Conservation (phyloP, 2,888 invertebrate species). For the Hecatera dysodea region DNA sequence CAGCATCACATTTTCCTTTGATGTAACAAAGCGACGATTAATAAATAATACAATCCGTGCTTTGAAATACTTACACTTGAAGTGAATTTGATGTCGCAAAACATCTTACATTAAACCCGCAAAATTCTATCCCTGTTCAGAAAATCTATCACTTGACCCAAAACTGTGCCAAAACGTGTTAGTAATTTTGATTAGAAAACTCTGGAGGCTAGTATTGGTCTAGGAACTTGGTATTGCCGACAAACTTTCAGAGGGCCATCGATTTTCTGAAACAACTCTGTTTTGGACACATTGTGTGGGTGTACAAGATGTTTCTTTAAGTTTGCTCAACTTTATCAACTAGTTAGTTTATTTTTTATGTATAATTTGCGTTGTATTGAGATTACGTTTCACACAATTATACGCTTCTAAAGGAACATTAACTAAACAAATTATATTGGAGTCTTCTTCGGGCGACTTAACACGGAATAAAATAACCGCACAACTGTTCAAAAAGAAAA, state of each 20-base stretch:
- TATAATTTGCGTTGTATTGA: background rate
- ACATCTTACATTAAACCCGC: conserved; percentile 34
- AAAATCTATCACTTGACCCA: conserved; percentile 57
- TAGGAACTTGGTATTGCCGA: conserved; percentile 54
- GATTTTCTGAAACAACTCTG: conserved; percentile 44
- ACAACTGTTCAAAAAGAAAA: background rate
- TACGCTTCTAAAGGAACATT: background rate
- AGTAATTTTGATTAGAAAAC: conserved; percentile 66
- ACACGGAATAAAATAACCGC: too few species aligned
- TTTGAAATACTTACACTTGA: conserved; percentile 36
- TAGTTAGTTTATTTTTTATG: background rate
- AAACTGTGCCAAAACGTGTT: conserved; percentile 57
- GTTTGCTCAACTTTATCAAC: conserved; percentile 3
- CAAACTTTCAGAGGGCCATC: conserved; percentile 53
- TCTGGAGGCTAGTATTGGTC: conserved; percentile 51
- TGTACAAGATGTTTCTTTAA: conserved; percentile 23
- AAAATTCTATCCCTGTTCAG: conserved; percentile 35
- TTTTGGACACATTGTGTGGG: conserved; percentile 22
- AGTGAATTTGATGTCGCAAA: conserved; percentile 43
- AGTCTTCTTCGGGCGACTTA: background rate
- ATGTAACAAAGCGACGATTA: conserved; percentile 14
- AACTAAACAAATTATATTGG: background rate
- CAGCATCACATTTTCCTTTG: conserved; percentile 29
- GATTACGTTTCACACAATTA: background rate
- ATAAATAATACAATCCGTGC: conserved; percentile 23